A percentile compares a stretch with the other conserved stretches of the same genome.
Evolutionary conservation across 1,140 invertebrate species (phyloP).

Genomic region (Helicoverpa armigera): DNA sequence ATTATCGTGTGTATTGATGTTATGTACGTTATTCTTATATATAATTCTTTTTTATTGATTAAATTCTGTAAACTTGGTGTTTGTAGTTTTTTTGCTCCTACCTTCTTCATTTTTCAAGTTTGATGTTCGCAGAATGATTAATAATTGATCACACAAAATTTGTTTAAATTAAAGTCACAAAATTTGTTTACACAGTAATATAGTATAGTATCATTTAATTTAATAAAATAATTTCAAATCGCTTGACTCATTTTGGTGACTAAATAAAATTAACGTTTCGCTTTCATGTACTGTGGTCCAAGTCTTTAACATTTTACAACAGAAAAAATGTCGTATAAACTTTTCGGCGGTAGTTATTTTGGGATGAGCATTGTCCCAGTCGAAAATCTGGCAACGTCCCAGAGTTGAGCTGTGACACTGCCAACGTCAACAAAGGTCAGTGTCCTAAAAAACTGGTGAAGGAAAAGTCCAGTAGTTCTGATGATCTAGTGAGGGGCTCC

Average conservation of each 20-base stretch:
- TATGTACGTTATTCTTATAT: slow-evolving; percentile 67
- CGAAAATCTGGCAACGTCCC: slow-evolving; percentile 81
- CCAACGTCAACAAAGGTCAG: slow-evolving; percentile 83
- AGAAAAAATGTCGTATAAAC: slow-evolving; percentile 69
- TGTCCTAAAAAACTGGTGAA: slow-evolving; percentile 76
- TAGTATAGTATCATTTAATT: slow-evolving; percentile 15
- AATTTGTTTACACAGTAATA: slow-evolving; percentile 14
- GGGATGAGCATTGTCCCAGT: slow-evolving; percentile 73
- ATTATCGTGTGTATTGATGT: slow-evolving; percentile 74
- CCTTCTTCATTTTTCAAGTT: neutral
- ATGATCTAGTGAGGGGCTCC: slow-evolving; percentile 52
- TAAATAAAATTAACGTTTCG: neutral
- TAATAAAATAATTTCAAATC: slow-evolving; percentile 22
- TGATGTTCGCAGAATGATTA: neutral
- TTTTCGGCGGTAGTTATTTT: slow-evolving; percentile 76
- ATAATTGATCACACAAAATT: neutral
- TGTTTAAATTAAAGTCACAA: slow-evolving; percentile 11
- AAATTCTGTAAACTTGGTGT: slow-evolving; percentile 54
- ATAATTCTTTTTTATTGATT: slow-evolving; percentile 59
- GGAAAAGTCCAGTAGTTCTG: slow-evolving; percentile 66
- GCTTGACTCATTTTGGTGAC: slow-evolving; percentile 8
- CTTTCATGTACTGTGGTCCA: slow-evolving; percentile 31
- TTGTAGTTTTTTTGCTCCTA: slow-evolving; percentile 21
- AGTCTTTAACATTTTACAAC: slow-evolving; percentile 56
- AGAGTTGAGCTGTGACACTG: slow-evolving; percentile 75